phyloP scores from a whole-genome alignment of 2,113 vertebrate species.

The Anguilla rostrata region DNA sequence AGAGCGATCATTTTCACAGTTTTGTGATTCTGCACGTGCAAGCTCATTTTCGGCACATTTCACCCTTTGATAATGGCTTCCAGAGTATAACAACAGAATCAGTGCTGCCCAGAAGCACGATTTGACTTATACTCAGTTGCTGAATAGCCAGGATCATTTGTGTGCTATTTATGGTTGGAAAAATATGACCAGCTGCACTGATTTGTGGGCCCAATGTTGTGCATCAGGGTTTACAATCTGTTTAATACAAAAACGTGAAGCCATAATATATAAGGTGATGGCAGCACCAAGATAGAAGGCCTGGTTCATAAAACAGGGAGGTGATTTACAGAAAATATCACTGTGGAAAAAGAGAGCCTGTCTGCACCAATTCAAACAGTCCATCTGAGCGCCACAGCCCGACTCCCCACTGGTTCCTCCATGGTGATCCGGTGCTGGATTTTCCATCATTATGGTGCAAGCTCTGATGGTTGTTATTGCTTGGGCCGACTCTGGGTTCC shows the following conservation, averaged over 20 bases:
- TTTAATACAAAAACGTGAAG: slow-evolving; percentile 1
- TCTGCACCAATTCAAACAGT: slow-evolving; percentile 21
- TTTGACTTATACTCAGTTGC: neutral
- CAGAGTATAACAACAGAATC: slow-evolving; percentile 32
- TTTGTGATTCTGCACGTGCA: slow-evolving; percentile 22
- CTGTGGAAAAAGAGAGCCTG: slow-evolving; percentile 5
- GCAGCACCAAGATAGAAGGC: neutral
- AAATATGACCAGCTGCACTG: neutral
- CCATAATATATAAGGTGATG: neutral
- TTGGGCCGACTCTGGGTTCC: neutral
- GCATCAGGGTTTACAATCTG: slow-evolving; percentile 4
- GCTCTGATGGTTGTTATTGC: neutral
- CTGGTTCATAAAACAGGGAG: neutral
- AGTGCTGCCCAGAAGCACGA: slow-evolving; percentile 15
- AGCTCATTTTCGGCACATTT: slow-evolving; percentile 25
- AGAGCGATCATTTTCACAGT: slow-evolving; percentile 19
- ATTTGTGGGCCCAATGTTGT: neutral
- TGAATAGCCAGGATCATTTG: neutral
- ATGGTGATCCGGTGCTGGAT: slow-evolving; percentile 15
- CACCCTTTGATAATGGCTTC: slow-evolving; percentile 31
- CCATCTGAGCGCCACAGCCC: neutral
- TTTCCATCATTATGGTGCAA: slow-evolving; percentile 24
- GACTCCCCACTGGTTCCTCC: slow-evolving; percentile 8
- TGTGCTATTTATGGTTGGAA: neutral
- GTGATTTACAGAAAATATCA: neutral